Evolutionary conservation across 1,140 invertebrate genomes (phyloP), one percentile per base, ranked within the genome.

Genomic region (Leptopilina boulardi): DNA sequence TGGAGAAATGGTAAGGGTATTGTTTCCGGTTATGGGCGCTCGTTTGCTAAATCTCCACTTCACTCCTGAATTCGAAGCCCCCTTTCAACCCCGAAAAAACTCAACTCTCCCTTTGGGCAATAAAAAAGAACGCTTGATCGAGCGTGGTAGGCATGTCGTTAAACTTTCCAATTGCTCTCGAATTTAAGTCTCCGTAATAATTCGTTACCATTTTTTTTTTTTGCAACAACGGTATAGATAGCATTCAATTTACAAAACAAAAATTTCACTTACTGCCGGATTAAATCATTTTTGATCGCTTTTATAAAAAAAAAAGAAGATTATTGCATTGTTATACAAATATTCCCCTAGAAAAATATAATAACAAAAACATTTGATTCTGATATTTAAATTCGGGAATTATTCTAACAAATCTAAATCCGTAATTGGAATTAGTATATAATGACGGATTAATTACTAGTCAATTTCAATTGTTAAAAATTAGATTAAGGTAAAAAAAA

Each of bases 11-110:
- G 10, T 59, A 23, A 23, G 54, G 54, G 11, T 66, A 66, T 74
- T 74, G 73, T 41, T 74, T 38, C 73, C 8, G 34, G 26, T 59
- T 74, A 59, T 74, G 54, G 51, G 21, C 54, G n/a, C 73, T 59
- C 73, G 51, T 74, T 74, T 74, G 21, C 23, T 38, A 19, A 38
- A 56, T 2, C 56, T 11, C 23, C 8, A 26, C 19, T 26, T 26
- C 56, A 15, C 56, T 3, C 3, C 26, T 66, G 4, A 66, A 47
- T 47, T n/a, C 44, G 4, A 15, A 47, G 13, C 4, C 15, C 23
- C 56, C 23, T 26, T 21, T 30, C 0, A 3, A 26, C 56, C 23
- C 8, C 4, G 4, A 18, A 54, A 54, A 30, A n/a, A 4, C 56
- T 21, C 23, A 66, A n/a, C n/a, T n/a, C 56, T 66, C 21, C 56